phyloP scores from a whole-genome alignment of 1,140 invertebrate species.

The Pseudachorutes palmiensis region DNA sequence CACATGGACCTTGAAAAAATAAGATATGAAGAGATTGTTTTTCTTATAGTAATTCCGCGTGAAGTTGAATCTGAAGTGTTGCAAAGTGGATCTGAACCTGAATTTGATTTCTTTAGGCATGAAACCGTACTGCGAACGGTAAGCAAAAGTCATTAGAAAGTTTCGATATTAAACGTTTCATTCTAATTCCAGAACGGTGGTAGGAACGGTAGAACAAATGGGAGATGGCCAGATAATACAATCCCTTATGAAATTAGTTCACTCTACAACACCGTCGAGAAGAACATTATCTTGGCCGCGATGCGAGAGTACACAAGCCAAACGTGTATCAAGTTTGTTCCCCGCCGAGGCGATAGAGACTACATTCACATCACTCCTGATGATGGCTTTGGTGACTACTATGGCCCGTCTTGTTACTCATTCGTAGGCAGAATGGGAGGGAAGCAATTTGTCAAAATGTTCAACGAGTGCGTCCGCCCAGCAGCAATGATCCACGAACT shows the following conservation, averaged over 20 bases:
- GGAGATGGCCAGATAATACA: no score
- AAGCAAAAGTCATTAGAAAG: no score
- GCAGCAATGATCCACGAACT: slow-evolving; percentile 36
- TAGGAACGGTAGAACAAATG: no score
- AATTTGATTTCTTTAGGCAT: no score
- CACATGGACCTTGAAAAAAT: no score
- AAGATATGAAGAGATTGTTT: no score
- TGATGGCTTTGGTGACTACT: not conserved
- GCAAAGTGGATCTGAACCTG: no score
- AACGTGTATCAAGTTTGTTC: slow-evolving; percentile 65
- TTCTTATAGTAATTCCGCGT: no score
- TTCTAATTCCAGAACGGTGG: no score
- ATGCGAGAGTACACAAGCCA: slow-evolving; percentile 59
- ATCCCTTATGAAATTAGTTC: slow-evolving; percentile 58
- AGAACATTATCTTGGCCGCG: slow-evolving; percentile 51
- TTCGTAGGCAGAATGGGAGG: slow-evolving; percentile 15
- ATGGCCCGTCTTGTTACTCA: slow-evolving; percentile 15
- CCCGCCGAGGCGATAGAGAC: slow-evolving; percentile 51
- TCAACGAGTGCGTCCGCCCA: slow-evolving; percentile 38
- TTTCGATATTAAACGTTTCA: no score
- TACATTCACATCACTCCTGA: slow-evolving; percentile 53
- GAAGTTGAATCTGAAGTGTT: no score
- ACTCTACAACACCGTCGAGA: slow-evolving; percentile 40
- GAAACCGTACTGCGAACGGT: no score
- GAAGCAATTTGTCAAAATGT: slow-evolving; percentile 22